Base-by-base conservation (phyloP, 2,113 vertebrate species). In the Apteryx owenii region DNA sequence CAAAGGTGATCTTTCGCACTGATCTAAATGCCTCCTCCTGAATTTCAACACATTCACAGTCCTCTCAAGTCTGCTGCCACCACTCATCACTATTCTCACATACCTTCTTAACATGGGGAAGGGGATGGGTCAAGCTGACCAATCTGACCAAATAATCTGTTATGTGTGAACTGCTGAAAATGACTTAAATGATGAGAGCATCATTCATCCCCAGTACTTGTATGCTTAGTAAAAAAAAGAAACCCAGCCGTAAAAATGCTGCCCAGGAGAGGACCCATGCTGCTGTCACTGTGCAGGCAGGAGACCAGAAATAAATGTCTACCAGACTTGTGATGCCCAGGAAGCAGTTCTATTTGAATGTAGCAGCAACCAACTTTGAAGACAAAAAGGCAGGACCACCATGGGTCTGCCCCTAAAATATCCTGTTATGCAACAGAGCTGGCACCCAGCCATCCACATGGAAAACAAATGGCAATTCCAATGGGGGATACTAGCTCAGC, bases 141-240 rank as follows among this genome's bases (percentile, higher is more conserved):
- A 40, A 62, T 12, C 42, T 64, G 25, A 77, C 11, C 18, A 79
- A 36, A 22, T 19, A 2, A 2, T 20, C 60, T 48, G 6, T 4
- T 20, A 15, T 21, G 14, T 56, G 50, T 3, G 1, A 75, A 64
- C 22, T 20, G 46, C 46, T n/a, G 25, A 21, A 14, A 33, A 5
- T 0, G 0, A 58, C 33, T 80, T 23, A 16, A 60, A 60, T n/a
- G 8, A 7, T 16, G n/a, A 62, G 66, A n/a, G 5, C 8, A 60
- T 0, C 14, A 26, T 28, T 72, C 36, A 51, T 19, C 13, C 53
- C 16, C 53, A 83, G 25, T 28, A 44, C 25, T 53, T 29, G 31
- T 1, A 46, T 0, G 3, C 18, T 64, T 68, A 42, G 23, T 6
- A 9, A 4, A 38, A 9, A 18, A 28, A 51, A 66, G 60, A 65